Percentiles rank a stretch among this genome's conserved stretches.
These are phyloP conservation scores for Auanema sp. DNA, from an alignment of 2,888 invertebrate genomes.

Conservation along the genomic window DNA sequence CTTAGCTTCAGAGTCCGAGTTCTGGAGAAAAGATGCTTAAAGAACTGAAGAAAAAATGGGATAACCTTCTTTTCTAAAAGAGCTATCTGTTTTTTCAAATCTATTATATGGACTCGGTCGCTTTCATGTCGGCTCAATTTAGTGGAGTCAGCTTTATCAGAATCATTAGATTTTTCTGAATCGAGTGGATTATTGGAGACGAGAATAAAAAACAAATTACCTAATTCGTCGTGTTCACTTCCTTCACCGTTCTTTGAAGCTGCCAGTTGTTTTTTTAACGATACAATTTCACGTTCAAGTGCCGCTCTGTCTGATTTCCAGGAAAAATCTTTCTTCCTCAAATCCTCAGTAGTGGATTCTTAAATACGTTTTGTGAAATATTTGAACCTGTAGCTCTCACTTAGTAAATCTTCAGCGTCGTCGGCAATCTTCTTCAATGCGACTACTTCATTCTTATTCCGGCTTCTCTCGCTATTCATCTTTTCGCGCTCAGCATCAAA, in stretches of 20 bases:
- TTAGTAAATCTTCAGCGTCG: conserved; percentile 51
- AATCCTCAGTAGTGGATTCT: conserved; percentile 39
- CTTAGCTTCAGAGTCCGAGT: conserved; percentile 39
- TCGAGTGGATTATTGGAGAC: no score
- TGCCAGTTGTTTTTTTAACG: conserved; percentile 41
- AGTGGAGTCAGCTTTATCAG: conserved; percentile 28
- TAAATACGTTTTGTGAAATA: no score
- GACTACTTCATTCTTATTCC: conserved; percentile 55
- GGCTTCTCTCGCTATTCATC: conserved; percentile 53
- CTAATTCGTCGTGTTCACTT: conserved; percentile 25
- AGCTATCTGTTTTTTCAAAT: conserved; percentile 50
- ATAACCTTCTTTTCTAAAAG: conserved; percentile 45
- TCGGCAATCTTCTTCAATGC: conserved; percentile 57
- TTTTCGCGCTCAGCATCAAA: conserved; percentile 60
- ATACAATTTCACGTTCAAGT: conserved; percentile 39
- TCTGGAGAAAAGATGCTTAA: conserved; percentile 20
- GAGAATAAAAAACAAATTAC: background rate
- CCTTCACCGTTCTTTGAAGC: conserved; percentile 29
- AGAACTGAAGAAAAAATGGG: background rate
- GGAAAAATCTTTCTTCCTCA: conserved; percentile 30
- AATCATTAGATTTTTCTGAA: conserved; percentile 33
- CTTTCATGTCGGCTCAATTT: conserved; percentile 32
- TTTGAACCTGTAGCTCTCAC: no score
- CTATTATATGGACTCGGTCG: conserved; percentile 40
- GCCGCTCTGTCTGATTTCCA: conserved; percentile 40